Evolutionary conservation across 2,888 invertebrate genomes (phyloP).

Genomic region (Caenorhabditis sp.): DNA sequence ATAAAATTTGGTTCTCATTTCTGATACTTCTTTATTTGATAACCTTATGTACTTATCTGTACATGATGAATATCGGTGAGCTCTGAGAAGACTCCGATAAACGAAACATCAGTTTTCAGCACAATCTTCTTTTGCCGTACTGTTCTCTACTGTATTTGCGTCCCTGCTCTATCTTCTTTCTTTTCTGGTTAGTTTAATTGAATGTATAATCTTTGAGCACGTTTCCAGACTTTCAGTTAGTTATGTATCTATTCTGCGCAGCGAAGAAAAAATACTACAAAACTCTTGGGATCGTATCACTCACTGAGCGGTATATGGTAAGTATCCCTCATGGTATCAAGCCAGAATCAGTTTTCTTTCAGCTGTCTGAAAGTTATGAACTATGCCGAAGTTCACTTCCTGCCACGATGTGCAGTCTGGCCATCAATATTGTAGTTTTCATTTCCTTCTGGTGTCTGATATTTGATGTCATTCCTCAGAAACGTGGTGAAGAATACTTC

Average conservation of each 20-base stretch:
- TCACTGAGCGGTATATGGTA: constrained; percentile 38
- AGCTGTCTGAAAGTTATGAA: constrained; percentile 50
- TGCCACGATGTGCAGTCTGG: constrained; percentile 12
- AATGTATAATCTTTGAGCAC: no score
- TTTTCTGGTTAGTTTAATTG: constrained; percentile 11
- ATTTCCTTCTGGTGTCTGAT: constrained; percentile 17
- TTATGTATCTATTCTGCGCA: constrained; percentile 24
- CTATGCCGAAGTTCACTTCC: constrained; percentile 34
- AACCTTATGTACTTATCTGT: constrained; percentile 7
- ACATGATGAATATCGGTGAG: constrained; percentile 30
- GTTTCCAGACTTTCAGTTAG: constrained; percentile 12
- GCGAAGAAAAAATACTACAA: constrained; percentile 34
- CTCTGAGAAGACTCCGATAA: neutral
- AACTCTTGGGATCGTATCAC: constrained; percentile 20
- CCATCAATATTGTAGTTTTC: constrained; percentile 27
- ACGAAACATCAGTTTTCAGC: neutral
- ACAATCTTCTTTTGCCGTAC: neutral
- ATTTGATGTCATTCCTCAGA: constrained; percentile 8
- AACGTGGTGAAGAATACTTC: constrained; percentile 8
- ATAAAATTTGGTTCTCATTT: constrained; percentile 25
- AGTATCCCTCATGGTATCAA: neutral
- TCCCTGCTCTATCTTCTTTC: constrained; percentile 7
- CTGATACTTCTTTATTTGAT: neutral
- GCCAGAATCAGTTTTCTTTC: neutral
- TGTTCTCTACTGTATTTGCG: neutral